Evolutionary conservation across 1,140 invertebrate species (phyloP), one percentile per base, ranked within the genome.

Genomic region (Tribolium castaneum): DNA sequence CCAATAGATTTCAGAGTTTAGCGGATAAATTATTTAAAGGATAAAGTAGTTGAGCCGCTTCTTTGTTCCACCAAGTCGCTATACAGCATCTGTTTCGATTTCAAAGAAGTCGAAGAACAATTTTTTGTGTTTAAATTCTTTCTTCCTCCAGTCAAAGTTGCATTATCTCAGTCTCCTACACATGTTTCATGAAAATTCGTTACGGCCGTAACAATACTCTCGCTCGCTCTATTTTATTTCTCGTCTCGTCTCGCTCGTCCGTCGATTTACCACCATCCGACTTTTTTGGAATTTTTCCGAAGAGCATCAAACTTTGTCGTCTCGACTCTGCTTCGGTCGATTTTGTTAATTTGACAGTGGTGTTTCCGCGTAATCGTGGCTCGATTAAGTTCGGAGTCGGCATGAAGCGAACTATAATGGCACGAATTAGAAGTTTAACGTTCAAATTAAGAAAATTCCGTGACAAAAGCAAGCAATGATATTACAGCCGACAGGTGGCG

Each of bases 381-480:
- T 54, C 50, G 25, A 54, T 52, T 74, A 52, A 39, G 30, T 16
- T 12, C n/a, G 16, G 25, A 16, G 50, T 52, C n/a, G 45, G 22
- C 71, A 25, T 56, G 39, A 74, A 74, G 50, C 50, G 49, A 30
- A 52, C 50, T 74, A 54, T 52, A 72, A 54, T 74, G 19, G 50
- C 50, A 54, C 25, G 22, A 74, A 39, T 54, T 54, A 74, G 51
- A 74, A 74, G 71, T 74, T 74, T 74, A 39, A 52, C 50, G 49
- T 74, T 74, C 54, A 74, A 74, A 74, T 74, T 52, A 74, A 39
- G 71, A 74, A 52, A 14, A 74, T 74, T 74, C 25, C 30, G 50
- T 56, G 12, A 16, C 6, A 51, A 74, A 74, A 35, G 70, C 39
- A 13, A 16, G 45, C 16, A 51, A 51, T 50, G 70, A 52, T 52